Evolutionary conservation across 2,888 invertebrate species (phyloP).

Genomic region (Kryphioiulus occultus): DNA sequence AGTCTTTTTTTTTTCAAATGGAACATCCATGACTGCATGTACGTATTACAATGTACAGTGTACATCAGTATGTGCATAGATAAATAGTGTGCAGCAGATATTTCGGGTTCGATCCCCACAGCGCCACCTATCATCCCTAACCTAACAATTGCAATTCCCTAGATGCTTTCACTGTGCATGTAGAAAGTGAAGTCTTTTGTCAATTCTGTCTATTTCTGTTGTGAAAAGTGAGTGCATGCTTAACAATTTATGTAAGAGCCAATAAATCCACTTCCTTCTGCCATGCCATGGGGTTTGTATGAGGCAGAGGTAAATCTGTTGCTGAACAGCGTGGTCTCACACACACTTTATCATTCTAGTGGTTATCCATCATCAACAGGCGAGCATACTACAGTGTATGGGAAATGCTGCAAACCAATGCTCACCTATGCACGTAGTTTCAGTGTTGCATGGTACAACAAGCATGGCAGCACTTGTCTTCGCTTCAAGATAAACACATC

Average conservation of each 20-base stretch:
- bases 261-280: background rate
- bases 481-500: background rate
- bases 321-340: background rate
- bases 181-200: background rate
- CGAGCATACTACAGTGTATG: background rate
- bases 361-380: background rate
- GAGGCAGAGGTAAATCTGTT: background rate
- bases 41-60: too few species aligned
- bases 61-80: background rate
- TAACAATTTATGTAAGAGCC: background rate
- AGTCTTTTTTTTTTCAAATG: too few species aligned
- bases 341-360: background rate
- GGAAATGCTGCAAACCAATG: background rate
- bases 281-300: background rate
- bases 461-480: background rate
- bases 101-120: background rate
- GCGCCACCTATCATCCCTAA: background rate
- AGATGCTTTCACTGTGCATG: background rate
- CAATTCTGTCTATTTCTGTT: background rate
- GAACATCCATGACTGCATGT: too few species aligned
- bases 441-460: background rate
- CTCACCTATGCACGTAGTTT: background rate
- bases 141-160: background rate
- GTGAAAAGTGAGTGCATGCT: background rate
- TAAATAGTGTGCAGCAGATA: background rate